Percentiles rank a stretch among this genome's conserved stretches.
These are phyloP conservation scores for Dimorphilus gyrociliatus DNA, from an alignment of 2,888 invertebrate species.

Conservation along the genomic window DNA sequence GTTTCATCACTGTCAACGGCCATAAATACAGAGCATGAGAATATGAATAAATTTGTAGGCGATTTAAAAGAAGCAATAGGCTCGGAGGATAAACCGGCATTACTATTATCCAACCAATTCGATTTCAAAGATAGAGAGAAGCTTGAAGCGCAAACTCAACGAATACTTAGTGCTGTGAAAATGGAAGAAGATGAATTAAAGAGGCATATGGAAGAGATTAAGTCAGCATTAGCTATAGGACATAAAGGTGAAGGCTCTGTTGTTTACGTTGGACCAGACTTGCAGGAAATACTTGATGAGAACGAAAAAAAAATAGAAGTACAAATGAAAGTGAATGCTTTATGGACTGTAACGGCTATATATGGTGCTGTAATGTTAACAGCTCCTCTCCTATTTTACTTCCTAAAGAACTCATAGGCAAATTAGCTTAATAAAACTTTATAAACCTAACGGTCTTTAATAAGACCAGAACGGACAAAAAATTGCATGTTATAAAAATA, in stretches of 20 bases:
- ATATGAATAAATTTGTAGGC: slow-evolving; percentile 10
- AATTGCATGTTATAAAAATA: too few relatives aligned
- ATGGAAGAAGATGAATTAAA: slow-evolving; percentile 17
- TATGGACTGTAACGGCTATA: slow-evolving; percentile 25
- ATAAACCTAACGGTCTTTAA: too few relatives aligned
- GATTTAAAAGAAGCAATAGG: slow-evolving; percentile 8
- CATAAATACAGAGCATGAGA: slow-evolving; percentile 10
- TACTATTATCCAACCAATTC: not conserved
- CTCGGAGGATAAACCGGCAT: not conserved
- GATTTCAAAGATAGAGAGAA: slow-evolving; percentile 2
- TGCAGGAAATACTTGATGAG: slow-evolving; percentile 21
- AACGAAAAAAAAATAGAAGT: slow-evolving; percentile 28
- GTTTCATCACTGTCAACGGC: slow-evolving; percentile 9
- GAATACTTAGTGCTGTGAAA: slow-evolving; percentile 10
- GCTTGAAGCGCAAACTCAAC: slow-evolving; percentile 7
- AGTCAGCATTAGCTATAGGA: slow-evolving; percentile 12
- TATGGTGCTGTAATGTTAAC: slow-evolving; percentile 27
- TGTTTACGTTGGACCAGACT: slow-evolving; percentile 28
- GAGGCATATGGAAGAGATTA: slow-evolving; percentile 22
- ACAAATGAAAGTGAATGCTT: slow-evolving; percentile 27
- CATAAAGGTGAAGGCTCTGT: slow-evolving; percentile 10
- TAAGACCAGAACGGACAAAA: too few relatives aligned
- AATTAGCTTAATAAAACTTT: too few relatives aligned
- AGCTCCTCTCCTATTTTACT: slow-evolving; percentile 17
- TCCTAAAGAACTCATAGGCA: slow-evolving; percentile 12